Conservation (phyloP, 2,888 invertebrate species). For the Drosophila barbarae region DNA sequence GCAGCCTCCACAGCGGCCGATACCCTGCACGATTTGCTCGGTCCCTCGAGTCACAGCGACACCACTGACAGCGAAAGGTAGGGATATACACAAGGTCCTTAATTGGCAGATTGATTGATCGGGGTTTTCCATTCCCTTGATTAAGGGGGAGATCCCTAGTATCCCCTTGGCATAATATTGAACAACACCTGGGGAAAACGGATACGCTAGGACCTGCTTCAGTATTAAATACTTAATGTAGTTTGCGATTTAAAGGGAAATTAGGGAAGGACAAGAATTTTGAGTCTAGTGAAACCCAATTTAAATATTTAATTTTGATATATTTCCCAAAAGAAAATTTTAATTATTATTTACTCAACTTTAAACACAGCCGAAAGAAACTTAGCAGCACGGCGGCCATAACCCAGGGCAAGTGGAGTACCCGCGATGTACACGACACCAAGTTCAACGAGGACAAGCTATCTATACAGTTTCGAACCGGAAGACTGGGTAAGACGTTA, state of each 20-base stretch:
- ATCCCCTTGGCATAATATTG: background rate
- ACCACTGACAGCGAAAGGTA: conserved; percentile 65
- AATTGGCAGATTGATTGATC: conserved; percentile 15
- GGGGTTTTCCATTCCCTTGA: background rate
- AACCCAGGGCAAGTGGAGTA: conserved; percentile 83
- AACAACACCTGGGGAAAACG: background rate
- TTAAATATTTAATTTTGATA: too few relatives aligned
- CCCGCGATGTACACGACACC: conserved; percentile 86
- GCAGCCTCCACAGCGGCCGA: conserved; percentile 51
- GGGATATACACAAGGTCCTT: background rate
- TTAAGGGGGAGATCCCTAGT: conserved; percentile 32
- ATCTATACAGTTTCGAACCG: conserved; percentile 87
- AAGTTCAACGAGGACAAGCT: conserved; percentile 93
- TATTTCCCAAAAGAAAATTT: too few relatives aligned
- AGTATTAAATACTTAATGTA: background rate
- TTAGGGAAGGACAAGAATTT: too few relatives aligned
- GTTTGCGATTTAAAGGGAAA: too few relatives aligned
- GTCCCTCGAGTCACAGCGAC: conserved; percentile 59
- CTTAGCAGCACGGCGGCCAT: conserved; percentile 59
- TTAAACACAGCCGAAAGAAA: conserved; percentile 35
- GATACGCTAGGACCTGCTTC: background rate
- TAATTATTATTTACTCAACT: background rate
- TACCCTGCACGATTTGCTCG: conserved; percentile 61
- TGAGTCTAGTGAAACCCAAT: too few relatives aligned
- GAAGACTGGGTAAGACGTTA: conserved; percentile 81